Conservation (phyloP, 2,797 vertebrate species). For the Etheostoma perlongum region DNA sequence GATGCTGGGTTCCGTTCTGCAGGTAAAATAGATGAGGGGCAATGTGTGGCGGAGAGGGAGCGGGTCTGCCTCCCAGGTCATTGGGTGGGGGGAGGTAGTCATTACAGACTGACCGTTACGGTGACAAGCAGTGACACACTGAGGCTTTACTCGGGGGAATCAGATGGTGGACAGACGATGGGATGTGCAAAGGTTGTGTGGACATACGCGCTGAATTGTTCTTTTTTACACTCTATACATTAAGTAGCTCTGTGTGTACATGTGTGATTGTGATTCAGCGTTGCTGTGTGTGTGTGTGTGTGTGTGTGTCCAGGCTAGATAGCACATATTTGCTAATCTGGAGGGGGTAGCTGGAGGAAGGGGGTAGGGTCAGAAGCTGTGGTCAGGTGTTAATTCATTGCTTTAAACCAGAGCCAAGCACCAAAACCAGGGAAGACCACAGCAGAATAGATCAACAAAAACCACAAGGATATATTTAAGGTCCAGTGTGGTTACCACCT, state of each 20-base stretch:
- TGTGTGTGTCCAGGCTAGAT: constrained; percentile 67
- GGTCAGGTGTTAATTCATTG: constrained; percentile 85
- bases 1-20: constrained; percentile 42
- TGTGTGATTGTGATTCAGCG: constrained; percentile 47
- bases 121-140: constrained; percentile 72
- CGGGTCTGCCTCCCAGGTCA: constrained; percentile 56
- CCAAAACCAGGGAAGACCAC: constrained; percentile 53
- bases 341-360: constrained; percentile 64
- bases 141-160: constrained; percentile 70
- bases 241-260: constrained; percentile 44
- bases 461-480: constrained; percentile 58
- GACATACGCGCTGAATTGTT: constrained; percentile 42
- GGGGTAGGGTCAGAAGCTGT: constrained; percentile 74
- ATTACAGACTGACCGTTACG: constrained; percentile 78
- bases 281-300: constrained; percentile 16
- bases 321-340: constrained; percentile 80
- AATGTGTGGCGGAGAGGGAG: constrained; percentile 32
- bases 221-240: constrained; percentile 58
- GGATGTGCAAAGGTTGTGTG: constrained; percentile 67
- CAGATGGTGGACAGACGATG: constrained; percentile 56
- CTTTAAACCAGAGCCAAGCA: constrained; percentile 70
- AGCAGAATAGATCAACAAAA: constrained; percentile 41
- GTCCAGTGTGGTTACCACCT: constrained; percentile 41
- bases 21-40: constrained; percentile 71
- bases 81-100: constrained; percentile 71